Evolutionary conservation across 2,113 vertebrate species (phyloP), one percentile per base, ranked within the genome.

Genomic region (Hippolais icterina): DNA sequence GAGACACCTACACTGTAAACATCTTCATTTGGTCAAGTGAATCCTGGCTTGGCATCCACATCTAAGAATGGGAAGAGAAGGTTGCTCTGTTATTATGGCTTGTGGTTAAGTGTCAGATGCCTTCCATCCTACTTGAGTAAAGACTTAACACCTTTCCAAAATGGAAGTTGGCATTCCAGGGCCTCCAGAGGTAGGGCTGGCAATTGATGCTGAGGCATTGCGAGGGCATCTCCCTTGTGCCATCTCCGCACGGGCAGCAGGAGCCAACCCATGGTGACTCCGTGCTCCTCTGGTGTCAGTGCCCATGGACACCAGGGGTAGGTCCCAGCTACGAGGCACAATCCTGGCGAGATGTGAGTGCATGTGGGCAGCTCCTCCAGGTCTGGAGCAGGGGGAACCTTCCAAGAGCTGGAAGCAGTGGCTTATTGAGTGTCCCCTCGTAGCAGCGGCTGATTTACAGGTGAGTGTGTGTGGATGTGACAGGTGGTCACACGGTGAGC

Each of bases 41-140:
- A 78, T 92, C 91, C 44, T 71, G 56, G 35, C 81, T 89, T 95
- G 91, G 93, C 53, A 16, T 87, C 60, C 83, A 89, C 95, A 95
- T 97, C 93, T 94, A 19, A 95, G 87, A 46, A 81, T 8, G 56
- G 46, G 42, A 83, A 82, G 64, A 28, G 29, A 28, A 60, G 66
- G 31, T 11, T 50, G 29, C 78, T 88, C 50, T 96, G 94, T 96
- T 95, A 90, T 96, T 96, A 94, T 47, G 74, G 69, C 54, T 88
- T 93, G 93, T 86, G 92, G 89, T 92, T 87, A 74, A 79, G 53
- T 93, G 71, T 96, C 83, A 96, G 29, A 52, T 93, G 87, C 59
- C 28, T 52, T 95, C 79, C 37, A 37, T 95, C 64, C 82, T 90
- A 35, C 28, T 3, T 72, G 57, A 82, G 75, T 93, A 63, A 91